Percentiles rank a stretch among this genome's conserved stretches.
These are phyloP conservation scores for Lethrus apterus DNA, from an alignment of 1,140 invertebrate genomes.

Conservation along the genomic window DNA sequence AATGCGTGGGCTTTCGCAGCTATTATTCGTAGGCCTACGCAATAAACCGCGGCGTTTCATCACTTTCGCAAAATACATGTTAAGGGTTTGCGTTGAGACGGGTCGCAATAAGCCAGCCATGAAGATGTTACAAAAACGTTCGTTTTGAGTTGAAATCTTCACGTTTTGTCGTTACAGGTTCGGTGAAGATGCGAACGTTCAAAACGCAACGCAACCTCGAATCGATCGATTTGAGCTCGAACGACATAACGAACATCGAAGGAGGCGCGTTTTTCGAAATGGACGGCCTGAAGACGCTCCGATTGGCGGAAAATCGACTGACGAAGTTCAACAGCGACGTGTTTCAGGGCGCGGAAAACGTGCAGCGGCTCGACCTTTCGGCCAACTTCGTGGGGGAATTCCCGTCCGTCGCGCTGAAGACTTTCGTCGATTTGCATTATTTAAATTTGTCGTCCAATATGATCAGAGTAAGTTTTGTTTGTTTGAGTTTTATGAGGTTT, in stretches of 20 bases:
- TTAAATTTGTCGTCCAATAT: slow-evolving; percentile 78
- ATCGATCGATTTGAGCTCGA: slow-evolving; percentile 67
- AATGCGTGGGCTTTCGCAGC: no score
- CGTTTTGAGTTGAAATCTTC: not conserved
- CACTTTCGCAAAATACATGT: not conserved
- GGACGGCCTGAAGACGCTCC: slow-evolving; percentile 56
- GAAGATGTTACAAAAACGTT: not conserved
- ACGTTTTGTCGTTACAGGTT: slow-evolving; percentile 45
- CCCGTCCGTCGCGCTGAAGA: slow-evolving; percentile 66
- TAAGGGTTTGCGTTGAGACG: not conserved
- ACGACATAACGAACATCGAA: slow-evolving; percentile 66
- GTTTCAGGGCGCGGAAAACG: slow-evolving; percentile 64
- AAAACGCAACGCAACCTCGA: slow-evolving; percentile 57
- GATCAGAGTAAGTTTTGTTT: slow-evolving; percentile 66
- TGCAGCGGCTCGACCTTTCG: slow-evolving; percentile 73
- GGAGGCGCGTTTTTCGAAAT: slow-evolving; percentile 64
- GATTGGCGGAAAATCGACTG: slow-evolving; percentile 67
- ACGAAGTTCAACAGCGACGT: slow-evolving; percentile 72
- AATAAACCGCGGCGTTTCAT: no score
- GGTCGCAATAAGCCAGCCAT: no score
- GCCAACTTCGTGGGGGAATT: slow-evolving; percentile 78
- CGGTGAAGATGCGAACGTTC: slow-evolving; percentile 58
- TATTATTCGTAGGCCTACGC: no score
- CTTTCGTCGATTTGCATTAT: slow-evolving; percentile 58
- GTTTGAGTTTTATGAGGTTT: no score